Base-by-base conservation (phyloP, 2,888 invertebrate genomes). In the Caenorhabditis sinica region DNA sequence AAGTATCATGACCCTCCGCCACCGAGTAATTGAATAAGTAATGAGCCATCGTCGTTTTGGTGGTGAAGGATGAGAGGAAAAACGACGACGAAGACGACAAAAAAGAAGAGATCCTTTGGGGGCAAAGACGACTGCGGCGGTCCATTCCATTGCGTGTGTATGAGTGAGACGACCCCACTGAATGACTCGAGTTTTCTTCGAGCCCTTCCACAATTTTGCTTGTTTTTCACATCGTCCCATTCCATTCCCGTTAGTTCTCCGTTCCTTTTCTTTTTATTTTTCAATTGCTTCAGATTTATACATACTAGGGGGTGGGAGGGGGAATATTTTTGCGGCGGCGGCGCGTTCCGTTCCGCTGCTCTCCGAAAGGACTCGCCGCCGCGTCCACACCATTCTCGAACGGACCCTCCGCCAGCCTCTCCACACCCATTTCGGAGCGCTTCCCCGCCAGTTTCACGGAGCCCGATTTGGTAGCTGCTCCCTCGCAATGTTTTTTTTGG, bases 1-100 rank as follows among this genome's bases (percentile, higher is more conserved):
- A 66, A 75, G 75, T 84, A 75, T 80, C 74, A 79, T 79, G 74
- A 53, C 43, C 61, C 74, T 30, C 63, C 25, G 36, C 25, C 15
- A 33, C 63, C 71, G 53, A 84, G 84, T 84, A 84, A 84, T 84
- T 84, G 84, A 84, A 84, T 84, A 84, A 84, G 84, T 84, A 84
- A 84, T 84, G 80, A 80, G 80, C 63, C 51, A 63, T 61, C 74
- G 74, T 53, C 33, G 53, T 75, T 56, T 66, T 68, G 73, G 60
- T 61, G 66, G 25, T 45, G 75, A 71, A 45, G 33, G 74, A 69
- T 79, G 63, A 23, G 45, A 45, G 20, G 49, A 69, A 43, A 68
- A 40, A 56, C 56, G 68, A 40, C 65, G 75, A 30, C 74, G 49
- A 51, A 40, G 80, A 51, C 60, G 68, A 63, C 53, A 66, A 17